Base-by-base conservation (phyloP, 2,797 vertebrate species). In the Thalassophryne amazonica region DNA sequence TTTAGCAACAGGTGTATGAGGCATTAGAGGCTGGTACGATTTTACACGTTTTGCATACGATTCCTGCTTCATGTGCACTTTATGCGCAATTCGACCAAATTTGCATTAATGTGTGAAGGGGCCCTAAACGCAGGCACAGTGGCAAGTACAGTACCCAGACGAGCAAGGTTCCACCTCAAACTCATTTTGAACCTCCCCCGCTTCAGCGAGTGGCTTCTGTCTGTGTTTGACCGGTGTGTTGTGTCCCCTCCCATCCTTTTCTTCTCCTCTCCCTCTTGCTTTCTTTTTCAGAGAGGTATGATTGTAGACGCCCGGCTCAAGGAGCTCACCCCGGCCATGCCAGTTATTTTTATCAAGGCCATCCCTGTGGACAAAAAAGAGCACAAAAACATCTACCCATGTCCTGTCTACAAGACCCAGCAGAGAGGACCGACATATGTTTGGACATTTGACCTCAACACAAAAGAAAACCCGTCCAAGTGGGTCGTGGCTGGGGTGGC, bases 391-490 rank as follows among this genome's bases (percentile, higher is more conserved):
- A 1, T 91, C 30, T 99, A 98, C 51, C 87, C 85, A 0, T 99
- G 96, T 64, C 96, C 97, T 0, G 74, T 98, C 12, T 98, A 98
- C 76, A 98, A 91, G 78, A 98, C 95, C 6, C 84, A 89, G 10
- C 93, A 94, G 69, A 89, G 96, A 13, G 96, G 96, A 0, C 93
- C 93, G 1, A 98, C 95, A 0, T 96, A 95, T 0, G 89, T 98
- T 2, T 98, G 96, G 95, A 97, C 95, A 9, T 98, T 98, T 29
- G 93, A 93, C 75, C 89, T 99, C 10, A 98, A 95, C 81, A 95
- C 93, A 9, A 96, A 92, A 83, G 93, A 97, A 13, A 93, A 71
- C 1, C 86, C 95, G 0, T 93, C 95, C 36, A 98, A 95, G 73
- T 99, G 97, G 96, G 92, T 95, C 11, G 76, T 99, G 0, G 95